Base-by-base conservation (phyloP, 2,113 vertebrate species). In the Syngnathoides biaculeatus region DNA sequence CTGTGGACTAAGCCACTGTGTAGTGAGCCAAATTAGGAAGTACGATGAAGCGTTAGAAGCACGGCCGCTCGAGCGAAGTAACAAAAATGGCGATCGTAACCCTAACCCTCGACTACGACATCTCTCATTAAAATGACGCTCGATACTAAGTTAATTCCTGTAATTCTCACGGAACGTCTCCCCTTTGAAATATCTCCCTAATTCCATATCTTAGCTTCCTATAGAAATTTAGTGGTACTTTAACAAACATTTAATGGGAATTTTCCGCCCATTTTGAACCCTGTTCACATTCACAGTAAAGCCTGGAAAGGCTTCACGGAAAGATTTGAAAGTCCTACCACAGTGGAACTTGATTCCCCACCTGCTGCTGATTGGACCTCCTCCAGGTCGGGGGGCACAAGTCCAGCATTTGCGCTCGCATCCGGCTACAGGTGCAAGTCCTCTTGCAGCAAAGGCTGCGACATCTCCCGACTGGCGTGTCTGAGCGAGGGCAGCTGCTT, bases 391-490 rank as follows among this genome's bases (percentile, higher is more conserved):
- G 13, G 22, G 52, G 24, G 8, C 19, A 2, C 14, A 24, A 52
- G 17, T 65, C 47, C 63, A 47, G 43, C 26, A 6, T 64, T 63
- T 24, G 55, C 30, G 47, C 35, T 47, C 47, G 53, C 45, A 12
- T 47, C 55, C 56, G 12, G 63, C 84, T 89, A 89, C 83, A 92
- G 87, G 42, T 72, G 89, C 60, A 85, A 42, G 79, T 92, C 92
- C 35, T 91, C 91, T 79, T 93, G 93, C 80, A 97, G 85, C 64
- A 97, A 86, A 0, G 95, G 95, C 82, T 93, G 93, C 12, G 92
- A 88, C 86, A 94, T 95, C 89, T 97, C 95, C 73, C 89, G 81
- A 71, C 88, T 91, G 59, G 72, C 85, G 59, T 92, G 80, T 35
- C 85, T 91, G 64, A 93, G 72, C 22, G 83, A 65, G 11, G 91